Conservation (phyloP, 2,888 invertebrate species). For the Brachyptera risi region DNA sequence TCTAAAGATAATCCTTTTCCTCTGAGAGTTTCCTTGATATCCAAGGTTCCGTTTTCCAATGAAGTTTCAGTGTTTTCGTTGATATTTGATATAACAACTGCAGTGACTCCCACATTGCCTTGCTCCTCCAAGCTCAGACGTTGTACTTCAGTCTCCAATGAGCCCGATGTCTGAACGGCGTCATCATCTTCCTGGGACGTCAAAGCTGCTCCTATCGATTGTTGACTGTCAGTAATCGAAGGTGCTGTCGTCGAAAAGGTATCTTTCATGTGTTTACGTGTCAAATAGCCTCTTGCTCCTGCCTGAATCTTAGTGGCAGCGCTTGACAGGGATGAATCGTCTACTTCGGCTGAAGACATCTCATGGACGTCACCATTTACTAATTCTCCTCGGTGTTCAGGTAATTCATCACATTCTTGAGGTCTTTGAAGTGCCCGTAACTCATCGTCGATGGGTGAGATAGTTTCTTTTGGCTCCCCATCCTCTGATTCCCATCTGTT, state of each 20-base stretch:
- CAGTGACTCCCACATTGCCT: slow-evolving; percentile 6
- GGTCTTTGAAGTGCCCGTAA: slow-evolving; percentile 30
- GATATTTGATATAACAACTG: neutral
- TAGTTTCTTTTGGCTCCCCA: neutral
- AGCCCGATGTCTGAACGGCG: slow-evolving; percentile 28
- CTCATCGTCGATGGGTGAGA: slow-evolving; percentile 26
- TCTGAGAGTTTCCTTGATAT: neutral
- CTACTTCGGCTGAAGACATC: slow-evolving; percentile 21
- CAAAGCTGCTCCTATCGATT: slow-evolving; percentile 16
- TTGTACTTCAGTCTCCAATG: slow-evolving; percentile 29
- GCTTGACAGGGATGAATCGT: slow-evolving; percentile 31
- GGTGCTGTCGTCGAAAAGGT: slow-evolving; percentile 26
- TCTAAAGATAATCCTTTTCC: slow-evolving; percentile 22
- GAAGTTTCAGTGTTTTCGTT: neutral
- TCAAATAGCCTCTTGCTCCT: slow-evolving; percentile 36
- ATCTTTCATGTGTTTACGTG: slow-evolving; percentile 31
- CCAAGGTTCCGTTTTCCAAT: neutral
- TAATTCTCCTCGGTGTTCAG: slow-evolving; percentile 12
- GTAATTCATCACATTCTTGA: slow-evolving; percentile 32
- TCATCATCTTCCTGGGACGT: slow-evolving; percentile 27
- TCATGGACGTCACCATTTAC: neutral
- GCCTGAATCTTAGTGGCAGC: slow-evolving; percentile 37
- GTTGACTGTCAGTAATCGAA: slow-evolving; percentile 27
- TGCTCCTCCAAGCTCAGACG: slow-evolving; percentile 24
- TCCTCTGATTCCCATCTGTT: neutral